Percentiles rank a stretch among this genome's conserved stretches.
Evolutionary conservation across 2,888 invertebrate species (phyloP).

Genomic region (Sepioteuthis lessoniana): DNA sequence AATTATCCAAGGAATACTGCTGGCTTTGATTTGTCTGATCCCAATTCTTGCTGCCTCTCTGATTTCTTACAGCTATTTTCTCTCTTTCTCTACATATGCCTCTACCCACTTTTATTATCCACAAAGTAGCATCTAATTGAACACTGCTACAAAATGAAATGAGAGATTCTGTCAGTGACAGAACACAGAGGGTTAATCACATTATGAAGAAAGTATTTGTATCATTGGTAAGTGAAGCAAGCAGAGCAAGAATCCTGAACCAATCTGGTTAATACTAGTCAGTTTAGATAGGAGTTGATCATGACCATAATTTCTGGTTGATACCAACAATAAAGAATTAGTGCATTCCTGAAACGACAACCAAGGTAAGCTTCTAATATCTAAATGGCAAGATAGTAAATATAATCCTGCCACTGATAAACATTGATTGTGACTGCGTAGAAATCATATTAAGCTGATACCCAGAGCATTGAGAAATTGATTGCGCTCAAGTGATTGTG

Average conservation of each 20-base stretch:
- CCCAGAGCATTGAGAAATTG: conserved; percentile 47
- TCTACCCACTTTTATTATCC: conserved; percentile 1
- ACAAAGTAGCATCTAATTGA: conserved; percentile 46
- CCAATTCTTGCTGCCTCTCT: conserved; percentile 36
- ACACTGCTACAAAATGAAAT: conserved; percentile 36
- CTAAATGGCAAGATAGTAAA: conserved; percentile 46
- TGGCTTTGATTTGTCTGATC: conserved; percentile 16
- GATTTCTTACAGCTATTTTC: background rate
- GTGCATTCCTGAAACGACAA: conserved; percentile 47
- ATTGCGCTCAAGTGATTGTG: conserved; percentile 42
- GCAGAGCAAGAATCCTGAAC: conserved; percentile 42
- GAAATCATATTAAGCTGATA: conserved; percentile 48
- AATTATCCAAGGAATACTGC: background rate
- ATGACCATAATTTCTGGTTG: conserved; percentile 47
- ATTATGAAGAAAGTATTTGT: conserved; percentile 35
- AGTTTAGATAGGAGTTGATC: conserved; percentile 43
- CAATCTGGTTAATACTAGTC: conserved; percentile 45
- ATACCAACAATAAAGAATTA: conserved; percentile 47
- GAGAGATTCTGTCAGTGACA: conserved; percentile 41
- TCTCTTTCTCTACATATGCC: background rate
- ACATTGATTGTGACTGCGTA: conserved; percentile 47
- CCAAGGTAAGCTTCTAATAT: conserved; percentile 45
- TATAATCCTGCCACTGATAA: conserved; percentile 48
- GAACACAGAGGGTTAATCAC: conserved; percentile 45
- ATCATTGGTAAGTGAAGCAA: conserved; percentile 46